phyloP scores from a whole-genome alignment of 1,140 invertebrate genomes.

The Cylas formicarius region DNA sequence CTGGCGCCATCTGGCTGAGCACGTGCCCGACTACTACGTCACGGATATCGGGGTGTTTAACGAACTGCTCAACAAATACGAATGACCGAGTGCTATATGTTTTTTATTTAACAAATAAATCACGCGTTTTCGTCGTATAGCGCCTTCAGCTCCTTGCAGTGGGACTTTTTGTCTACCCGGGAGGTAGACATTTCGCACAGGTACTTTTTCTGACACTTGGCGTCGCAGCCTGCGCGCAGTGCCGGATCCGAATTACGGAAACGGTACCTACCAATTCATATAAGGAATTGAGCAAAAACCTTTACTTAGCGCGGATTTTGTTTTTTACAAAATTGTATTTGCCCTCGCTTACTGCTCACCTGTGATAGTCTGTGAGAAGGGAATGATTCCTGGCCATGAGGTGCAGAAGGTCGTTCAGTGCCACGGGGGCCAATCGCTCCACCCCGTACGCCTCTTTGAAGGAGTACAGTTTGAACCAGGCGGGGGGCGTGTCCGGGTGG shows the following conservation, averaged over 20 bases:
- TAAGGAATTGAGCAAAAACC: too few species aligned
- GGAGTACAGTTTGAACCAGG: conserved; percentile 62
- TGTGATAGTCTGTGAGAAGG: conserved; percentile 30
- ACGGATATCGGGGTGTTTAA: conserved; percentile 23
- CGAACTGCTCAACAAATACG: too few species aligned
- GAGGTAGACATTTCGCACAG: conserved; percentile 53
- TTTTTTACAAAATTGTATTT: background rate
- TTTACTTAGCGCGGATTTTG: too few species aligned
- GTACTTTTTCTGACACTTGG: conserved; percentile 49
- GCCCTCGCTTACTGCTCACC: conserved; percentile 20
- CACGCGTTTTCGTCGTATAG: conserved; percentile 25
- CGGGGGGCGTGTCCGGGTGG: conserved; percentile 43
- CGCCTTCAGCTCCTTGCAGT: conserved; percentile 47
- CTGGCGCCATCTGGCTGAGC: conserved; percentile 4
- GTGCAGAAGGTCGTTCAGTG: conserved; percentile 46
- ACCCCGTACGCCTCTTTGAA: conserved; percentile 58
- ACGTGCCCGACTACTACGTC: conserved; percentile 24
- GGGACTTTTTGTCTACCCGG: conserved; percentile 45
- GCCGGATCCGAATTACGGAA: conserved; percentile 45
- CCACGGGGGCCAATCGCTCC: conserved; percentile 42
- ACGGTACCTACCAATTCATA: conserved; percentile 34
- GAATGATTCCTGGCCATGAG: conserved; percentile 43
- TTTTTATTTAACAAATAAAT: too few species aligned
- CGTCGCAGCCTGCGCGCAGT: conserved; percentile 46
- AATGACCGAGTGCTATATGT: too few species aligned